Base-by-base conservation (phyloP, 2,113 vertebrate genomes). In the Thamnaconus septentrionalis region DNA sequence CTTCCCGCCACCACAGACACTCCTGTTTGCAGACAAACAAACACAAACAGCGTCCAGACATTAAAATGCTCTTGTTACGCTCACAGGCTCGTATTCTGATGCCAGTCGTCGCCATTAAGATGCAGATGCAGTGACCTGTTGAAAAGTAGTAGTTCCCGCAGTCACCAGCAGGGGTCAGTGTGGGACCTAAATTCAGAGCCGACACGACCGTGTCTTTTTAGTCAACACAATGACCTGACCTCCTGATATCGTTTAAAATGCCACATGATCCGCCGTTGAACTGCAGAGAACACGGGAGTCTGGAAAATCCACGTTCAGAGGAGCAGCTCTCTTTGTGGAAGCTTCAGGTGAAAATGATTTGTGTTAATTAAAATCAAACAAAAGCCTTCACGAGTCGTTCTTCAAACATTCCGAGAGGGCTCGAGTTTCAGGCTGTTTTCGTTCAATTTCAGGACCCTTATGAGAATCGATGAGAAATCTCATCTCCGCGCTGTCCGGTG, bases 101-200 rank as follows among this genome's bases (percentile, higher is more conserved):
- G 18, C 18, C 18, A 31, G 18, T 31, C 18, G 18, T 31, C 18
- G 18, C 18, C 18, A 31, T 31, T 31, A 31, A 31, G 18, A 2
- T 31, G 1, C 18, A 31, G 18, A 31, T 31, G 18, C 18, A 31
- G 18, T 31, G 18, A 31, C 18, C 18, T 31, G 18, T 31, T 31
- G 18, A 31, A 31, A 31, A 31, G 18, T 31, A 31, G 46, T 54
- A 0, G 45, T 63, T 76, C 10, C 5, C 6, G 5, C 8, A 9
- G 3, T 18, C 8, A 8, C 87, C 87, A 86, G 71, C 61, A 87
- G 88, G 80, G 80, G 75, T 64, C 88, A 89, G 75, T 84, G 53
- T 89, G 9, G 61, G 48, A 60, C 49, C 59, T 0, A 39, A 47
- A 48, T 53, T 66, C 9, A 41, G 51, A 74, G 71, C 54, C 18